phyloP scores from a whole-genome alignment of 2,797 vertebrate genomes.

The Allobates femoralis region DNA sequence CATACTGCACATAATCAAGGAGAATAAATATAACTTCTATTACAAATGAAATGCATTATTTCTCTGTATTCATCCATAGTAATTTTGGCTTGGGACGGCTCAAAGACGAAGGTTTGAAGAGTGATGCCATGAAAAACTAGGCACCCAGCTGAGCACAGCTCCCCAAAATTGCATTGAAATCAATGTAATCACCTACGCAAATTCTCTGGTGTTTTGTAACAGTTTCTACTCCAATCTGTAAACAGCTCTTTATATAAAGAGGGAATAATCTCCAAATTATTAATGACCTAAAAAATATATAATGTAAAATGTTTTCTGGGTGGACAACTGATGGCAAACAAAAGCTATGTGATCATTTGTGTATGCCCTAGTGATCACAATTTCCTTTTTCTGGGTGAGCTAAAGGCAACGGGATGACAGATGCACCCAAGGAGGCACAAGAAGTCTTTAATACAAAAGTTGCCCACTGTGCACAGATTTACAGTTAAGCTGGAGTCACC shows the following conservation, averaged over 20 bases:
- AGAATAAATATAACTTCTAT: constrained; percentile 46
- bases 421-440: too few species aligned
- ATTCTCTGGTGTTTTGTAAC: constrained; percentile 41
- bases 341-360: too few species aligned
- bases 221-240: not conserved
- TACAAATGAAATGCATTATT: constrained; percentile 30
- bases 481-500: too few species aligned
- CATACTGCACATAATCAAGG: constrained; percentile 44
- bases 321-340: too few species aligned
- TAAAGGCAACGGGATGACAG: too few species aligned
- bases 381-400: too few species aligned
- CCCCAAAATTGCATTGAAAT: constrained; percentile 25
- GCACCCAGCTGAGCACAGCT: not conserved
- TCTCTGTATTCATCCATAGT: constrained; percentile 15
- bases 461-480: too few species aligned
- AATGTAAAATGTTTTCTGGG: not conserved
- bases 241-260: constrained; percentile 14
- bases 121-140: constrained; percentile 10
- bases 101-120: not conserved
- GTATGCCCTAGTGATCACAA: too few species aligned
- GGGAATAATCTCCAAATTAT: not conserved
- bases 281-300: not conserved
- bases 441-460: too few species aligned
- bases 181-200: constrained; percentile 20
- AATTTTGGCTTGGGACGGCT: not conserved